Evolutionary conservation across 1,140 invertebrate genomes (phyloP), one percentile per base, ranked within the genome.

Genomic region (Drusus annulatus): DNA sequence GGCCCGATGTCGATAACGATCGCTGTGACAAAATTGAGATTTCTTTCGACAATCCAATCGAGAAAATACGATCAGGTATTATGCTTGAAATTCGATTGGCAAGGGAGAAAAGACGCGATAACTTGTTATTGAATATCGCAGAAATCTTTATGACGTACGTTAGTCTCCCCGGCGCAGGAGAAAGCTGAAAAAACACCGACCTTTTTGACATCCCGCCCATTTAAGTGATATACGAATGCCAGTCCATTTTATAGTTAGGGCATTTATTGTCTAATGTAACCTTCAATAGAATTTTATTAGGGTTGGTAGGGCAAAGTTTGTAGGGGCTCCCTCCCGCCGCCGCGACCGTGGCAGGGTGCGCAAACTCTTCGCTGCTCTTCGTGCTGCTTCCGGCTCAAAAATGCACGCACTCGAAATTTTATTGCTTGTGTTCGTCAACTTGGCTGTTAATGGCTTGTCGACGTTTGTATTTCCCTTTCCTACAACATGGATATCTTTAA

Each of bases 201-300:
- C 71, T 75, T 75, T 75, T 56, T 75, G 71, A 75, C 71, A 75
- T 75, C 28, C 58, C 21, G 52, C 19, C 71, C 71, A 75, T 75
- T 75, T 28, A 15, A 23, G 51, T 75, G 52, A 75, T 56, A 75
- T 75, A 75, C 52, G 71, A 75, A 75, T 50, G 54, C 71, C 71
- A 54, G 71, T 56, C 71, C 71, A 58, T 75, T 75, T 75, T 75
- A 75, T 75, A 75, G 71, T 75, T 28, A 7, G 71, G 71, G 71
- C 71, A 75, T 75, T 75, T 75, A 75, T 75, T 75, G 71, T 75
- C 71, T 75, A 75, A 75, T 75, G 71, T 75, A 75, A 75, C 71
- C 71, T 75, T 56, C 71, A 75, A 75, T 75, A 75, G 71, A 75
- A 75, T 75, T 75, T 75, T 75, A 75, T 75, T 75, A 75, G 52